Percentiles rank a stretch among this genome's conserved stretches.
phyloP scores from a whole-genome alignment of 1,140 invertebrate species.

The Pogonomyrmex barbatus region DNA sequence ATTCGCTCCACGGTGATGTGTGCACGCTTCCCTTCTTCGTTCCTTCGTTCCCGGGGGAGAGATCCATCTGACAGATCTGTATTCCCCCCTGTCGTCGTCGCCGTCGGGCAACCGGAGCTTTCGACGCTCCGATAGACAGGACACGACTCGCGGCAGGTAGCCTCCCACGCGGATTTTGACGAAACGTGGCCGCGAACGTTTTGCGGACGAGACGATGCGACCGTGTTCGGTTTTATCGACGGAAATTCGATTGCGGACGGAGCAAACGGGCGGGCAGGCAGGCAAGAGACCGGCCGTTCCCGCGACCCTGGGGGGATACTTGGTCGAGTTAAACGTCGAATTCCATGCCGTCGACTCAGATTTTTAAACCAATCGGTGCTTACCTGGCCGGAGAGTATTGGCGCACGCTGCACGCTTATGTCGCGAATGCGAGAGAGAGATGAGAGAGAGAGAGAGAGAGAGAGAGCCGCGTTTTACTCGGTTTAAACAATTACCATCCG shows the following conservation, averaged over 20 bases:
- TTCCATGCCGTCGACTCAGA: constrained; percentile 39
- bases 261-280: neutral
- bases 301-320: constrained; percentile 42
- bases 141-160: constrained; percentile 5
- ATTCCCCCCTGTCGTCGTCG: neutral
- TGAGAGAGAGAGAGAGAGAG: no score
- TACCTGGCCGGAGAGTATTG: constrained; percentile 52
- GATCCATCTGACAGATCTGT: constrained; percentile 4
- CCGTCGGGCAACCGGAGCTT: neutral
- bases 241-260: constrained; percentile 49
- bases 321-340: constrained; percentile 42
- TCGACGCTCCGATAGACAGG: neutral
- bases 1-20: neutral
- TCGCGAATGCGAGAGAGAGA: neutral
- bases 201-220: constrained; percentile 3
- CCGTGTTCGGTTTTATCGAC: constrained; percentile 46
- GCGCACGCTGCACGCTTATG: neutral
- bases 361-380: constrained; percentile 61
- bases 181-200: constrained; percentile 25
- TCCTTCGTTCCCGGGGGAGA: neutral
- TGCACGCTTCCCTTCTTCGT: neutral
- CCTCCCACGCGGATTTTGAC: constrained; percentile 39
- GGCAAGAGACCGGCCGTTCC: neutral
- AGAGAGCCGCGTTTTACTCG: constrained; percentile 3
- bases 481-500: constrained; percentile 47